A percentile compares a stretch with the other conserved stretches of the same genome.
These are phyloP conservation scores for Labia minor DNA, from an alignment of 2,888 invertebrate species.

Conservation along the genomic window DNA sequence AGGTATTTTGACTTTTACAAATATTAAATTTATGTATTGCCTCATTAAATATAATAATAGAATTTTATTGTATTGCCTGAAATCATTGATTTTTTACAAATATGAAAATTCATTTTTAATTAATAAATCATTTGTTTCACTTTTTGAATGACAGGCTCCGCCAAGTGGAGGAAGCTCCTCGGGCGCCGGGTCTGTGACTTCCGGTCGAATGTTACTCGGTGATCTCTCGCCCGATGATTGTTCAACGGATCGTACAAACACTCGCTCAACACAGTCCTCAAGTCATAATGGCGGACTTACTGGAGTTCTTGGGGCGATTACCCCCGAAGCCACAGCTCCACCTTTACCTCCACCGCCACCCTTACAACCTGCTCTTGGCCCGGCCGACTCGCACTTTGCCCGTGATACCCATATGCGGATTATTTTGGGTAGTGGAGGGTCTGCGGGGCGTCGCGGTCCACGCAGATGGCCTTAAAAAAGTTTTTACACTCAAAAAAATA, in stretches of 20 bases:
- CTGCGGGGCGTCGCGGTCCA: constrained; percentile 25
- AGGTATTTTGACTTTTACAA: no score
- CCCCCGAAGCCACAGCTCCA: background rate
- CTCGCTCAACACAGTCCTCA: background rate
- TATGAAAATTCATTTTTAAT: no score
- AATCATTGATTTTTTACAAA: no score
- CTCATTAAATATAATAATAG: no score
- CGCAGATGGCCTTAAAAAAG: background rate
- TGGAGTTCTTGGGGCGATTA: background rate
- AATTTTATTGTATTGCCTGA: no score
- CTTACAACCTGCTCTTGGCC: background rate
- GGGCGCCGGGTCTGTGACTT: background rate
- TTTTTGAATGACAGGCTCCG: background rate
- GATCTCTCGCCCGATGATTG: background rate
- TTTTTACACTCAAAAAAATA: background rate
- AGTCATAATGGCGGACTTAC: background rate
- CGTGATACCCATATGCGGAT: constrained; percentile 88
- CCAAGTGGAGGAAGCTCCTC: background rate
- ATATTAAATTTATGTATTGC: no score
- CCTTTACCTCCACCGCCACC: background rate
- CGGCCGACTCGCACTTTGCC: constrained; percentile 69
- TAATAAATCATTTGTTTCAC: no score
- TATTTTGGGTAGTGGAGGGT: constrained; percentile 52
- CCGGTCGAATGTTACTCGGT: background rate
- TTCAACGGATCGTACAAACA: background rate